Base-by-base conservation (phyloP, 2,797 vertebrate genomes). In the Buphagus erythrorhynchus region DNA sequence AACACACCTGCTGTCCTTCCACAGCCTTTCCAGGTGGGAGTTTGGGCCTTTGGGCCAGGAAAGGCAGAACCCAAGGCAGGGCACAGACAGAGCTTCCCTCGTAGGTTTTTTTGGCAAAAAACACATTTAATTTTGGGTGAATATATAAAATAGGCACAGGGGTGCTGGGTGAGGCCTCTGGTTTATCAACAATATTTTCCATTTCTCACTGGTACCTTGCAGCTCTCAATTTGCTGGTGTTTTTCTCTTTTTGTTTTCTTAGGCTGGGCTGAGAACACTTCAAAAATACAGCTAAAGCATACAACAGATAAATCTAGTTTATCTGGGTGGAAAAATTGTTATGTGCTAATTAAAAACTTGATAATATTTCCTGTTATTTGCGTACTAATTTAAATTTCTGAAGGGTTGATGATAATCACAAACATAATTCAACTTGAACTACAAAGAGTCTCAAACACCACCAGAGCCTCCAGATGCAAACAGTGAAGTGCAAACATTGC, bases 301-400 rank as follows among this genome's bases (percentile, higher is more conserved):
- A 9, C n/a, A 81, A 42, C 21, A 79, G 45, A 85, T 46, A 82
- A 82, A 81, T 48, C 74, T 40, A 28, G 45, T 88, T 93, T 84
- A 88, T 82, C 93, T 49, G 71, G 26, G 36, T 55, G 40, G 52
- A 77, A 94, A 90, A 94, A 63, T 8, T 54, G 52, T 75, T 71
- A 35, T 16, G 82, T 88, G 48, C 76, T 95, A 91, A 89, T 91
- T 93, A 95, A 94, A 84, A 92, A 42, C 69, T 69, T 62, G 62
- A 93, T 86, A 62, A 79, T 29, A 7, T 86, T 88, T 84, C 72
- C 42, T 73, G 48, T 49, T 76, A 73, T 75, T 95, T 94, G 75
- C 78, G 81, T 76, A 22, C 59, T 85, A 76, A 76, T 90, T 94
- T 90, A 35, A 52, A 92, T 88, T 90, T 90, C 86, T 88, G 77